These are phyloP conservation scores for Carapus acus DNA, from an alignment of 2,797 vertebrate species.

Conservation along the genomic window DNA sequence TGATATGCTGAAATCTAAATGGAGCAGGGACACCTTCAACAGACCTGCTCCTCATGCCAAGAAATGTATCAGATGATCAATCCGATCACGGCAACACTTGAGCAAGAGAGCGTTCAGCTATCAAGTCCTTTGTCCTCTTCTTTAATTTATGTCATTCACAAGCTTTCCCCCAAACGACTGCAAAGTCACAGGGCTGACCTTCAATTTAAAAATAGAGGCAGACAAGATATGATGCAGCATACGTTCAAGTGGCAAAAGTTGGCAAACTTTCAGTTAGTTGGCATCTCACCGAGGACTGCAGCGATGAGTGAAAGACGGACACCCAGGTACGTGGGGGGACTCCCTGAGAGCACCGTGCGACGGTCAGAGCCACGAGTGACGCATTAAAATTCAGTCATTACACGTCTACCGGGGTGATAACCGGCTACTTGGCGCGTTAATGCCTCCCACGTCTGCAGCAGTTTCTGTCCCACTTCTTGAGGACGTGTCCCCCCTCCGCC, in stretches of 20 bases:
- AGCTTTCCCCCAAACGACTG: constrained; percentile 61
- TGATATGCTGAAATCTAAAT: constrained; percentile 24
- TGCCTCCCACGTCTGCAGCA: constrained; percentile 16
- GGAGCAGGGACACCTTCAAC: constrained; percentile 45
- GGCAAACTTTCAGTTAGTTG: constrained; percentile 59
- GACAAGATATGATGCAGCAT: constrained; percentile 23
- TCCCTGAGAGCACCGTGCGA: constrained; percentile 6
- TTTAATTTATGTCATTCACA: constrained; percentile 29
- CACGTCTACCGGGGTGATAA: constrained; percentile 22
- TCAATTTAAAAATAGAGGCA: constrained; percentile 50
- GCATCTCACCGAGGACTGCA: background rate
- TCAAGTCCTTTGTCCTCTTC: constrained; percentile 17
- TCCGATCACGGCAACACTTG: constrained; percentile 34
- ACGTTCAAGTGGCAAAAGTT: constrained; percentile 46
- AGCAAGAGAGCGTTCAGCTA: constrained; percentile 15
- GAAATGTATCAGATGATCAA: constrained; percentile 41
- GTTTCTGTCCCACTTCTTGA: constrained; percentile 11
- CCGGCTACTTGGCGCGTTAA: constrained; percentile 2
- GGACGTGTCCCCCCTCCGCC: too few relatives aligned
- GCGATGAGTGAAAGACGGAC: background rate
- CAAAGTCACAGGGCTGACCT: constrained; percentile 76
- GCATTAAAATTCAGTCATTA: constrained; percentile 45
- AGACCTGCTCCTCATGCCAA: constrained; percentile 22
- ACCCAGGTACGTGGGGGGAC: too few relatives aligned
- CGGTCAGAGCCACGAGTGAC: constrained; percentile 52